Base-by-base conservation (phyloP, 2,888 invertebrate species). In the Tinea trinotella region DNA sequence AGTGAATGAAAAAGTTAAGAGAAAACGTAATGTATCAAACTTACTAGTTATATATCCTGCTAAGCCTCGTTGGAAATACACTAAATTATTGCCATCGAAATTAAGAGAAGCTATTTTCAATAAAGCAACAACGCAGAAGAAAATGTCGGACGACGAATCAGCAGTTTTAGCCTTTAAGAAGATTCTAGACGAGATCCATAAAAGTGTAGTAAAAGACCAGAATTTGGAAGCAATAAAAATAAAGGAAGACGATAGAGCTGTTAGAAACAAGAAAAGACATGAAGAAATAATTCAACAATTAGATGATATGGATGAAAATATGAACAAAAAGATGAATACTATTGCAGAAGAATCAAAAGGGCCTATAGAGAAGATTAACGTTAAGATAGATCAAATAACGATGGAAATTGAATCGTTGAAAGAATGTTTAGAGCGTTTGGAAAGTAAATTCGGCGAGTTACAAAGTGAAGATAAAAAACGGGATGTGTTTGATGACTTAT, bases 71-170 rank as follows among this genome's bases (percentile, higher is more conserved):
- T 72, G 73, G 69, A 65, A 63, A 19, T 60, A 67, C 56, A 65
- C 74, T 1, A 82, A 75, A 53, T 48, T 70, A 0, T 56, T 86
- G n/a, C 81, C 86, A 0, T 65, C 75, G 0, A 64, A 64, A 24
- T 64, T 86, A n/a, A 70, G 74, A 57, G 77, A 85, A 55, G 70
- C 78, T 0, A 79, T 86, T 22, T 74, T 85, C 15, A 71, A 75
- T 9, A 84, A 72, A 65, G 85, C 84, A 0, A 76, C 80, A 40
- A 55, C 57, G 4, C 81, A 82, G 56, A 74, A 79, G 57, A 76
- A 76, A 50, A 75, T 74, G 57, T 67, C 66, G 22, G 81, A 81
- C 36, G 70, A 76, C 7, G 78, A 82, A 60, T 57, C 72, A 18
- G 73, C 70, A 4, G 57, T 76, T 2, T 66, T 71, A 59, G 62